Evolutionary conservation across 2,113 vertebrate genomes (phyloP).

Genomic region (Callipepla squamata): DNA sequence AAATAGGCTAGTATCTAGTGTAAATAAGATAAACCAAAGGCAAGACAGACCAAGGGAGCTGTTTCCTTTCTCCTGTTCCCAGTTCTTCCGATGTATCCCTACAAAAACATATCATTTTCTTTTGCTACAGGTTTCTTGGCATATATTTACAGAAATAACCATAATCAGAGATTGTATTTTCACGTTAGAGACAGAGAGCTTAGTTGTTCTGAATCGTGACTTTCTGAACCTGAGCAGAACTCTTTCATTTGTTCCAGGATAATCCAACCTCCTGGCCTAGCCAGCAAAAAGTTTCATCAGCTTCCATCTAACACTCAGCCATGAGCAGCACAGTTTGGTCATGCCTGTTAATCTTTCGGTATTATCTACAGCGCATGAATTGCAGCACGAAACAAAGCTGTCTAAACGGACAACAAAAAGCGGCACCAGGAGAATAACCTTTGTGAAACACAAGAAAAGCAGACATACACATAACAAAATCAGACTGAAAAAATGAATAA

Average conservation of each 20-base stretch:
- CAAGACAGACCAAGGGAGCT: neutral
- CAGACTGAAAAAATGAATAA: conserved; percentile 18
- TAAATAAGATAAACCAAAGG: neutral
- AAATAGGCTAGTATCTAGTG: neutral
- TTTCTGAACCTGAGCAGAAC: conserved; percentile 44
- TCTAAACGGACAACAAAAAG: conserved; percentile 38
- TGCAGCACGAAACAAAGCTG: conserved; percentile 51
- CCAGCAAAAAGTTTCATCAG: conserved; percentile 16
- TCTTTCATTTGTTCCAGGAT: conserved; percentile 27
- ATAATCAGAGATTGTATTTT: neutral
- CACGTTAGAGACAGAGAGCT: neutral
- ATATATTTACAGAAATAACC: conserved; percentile 7
- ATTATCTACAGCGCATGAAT: conserved; percentile 30
- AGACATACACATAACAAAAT: conserved; percentile 38
- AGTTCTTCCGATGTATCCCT: neutral
- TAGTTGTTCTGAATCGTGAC: conserved; percentile 24
- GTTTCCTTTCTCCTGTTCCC: neutral
- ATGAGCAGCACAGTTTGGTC: conserved; percentile 6
- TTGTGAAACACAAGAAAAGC: conserved; percentile 14
- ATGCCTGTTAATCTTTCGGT: neutral
- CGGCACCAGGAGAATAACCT: conserved; percentile 29
- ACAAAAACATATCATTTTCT: neutral
- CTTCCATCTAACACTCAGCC: neutral
- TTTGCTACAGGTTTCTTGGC: neutral
- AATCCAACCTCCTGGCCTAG: conserved; percentile 18